These are phyloP conservation scores for Zosterops lateralis DNA, from an alignment of 2,113 vertebrate species.

Conservation along the genomic window DNA sequence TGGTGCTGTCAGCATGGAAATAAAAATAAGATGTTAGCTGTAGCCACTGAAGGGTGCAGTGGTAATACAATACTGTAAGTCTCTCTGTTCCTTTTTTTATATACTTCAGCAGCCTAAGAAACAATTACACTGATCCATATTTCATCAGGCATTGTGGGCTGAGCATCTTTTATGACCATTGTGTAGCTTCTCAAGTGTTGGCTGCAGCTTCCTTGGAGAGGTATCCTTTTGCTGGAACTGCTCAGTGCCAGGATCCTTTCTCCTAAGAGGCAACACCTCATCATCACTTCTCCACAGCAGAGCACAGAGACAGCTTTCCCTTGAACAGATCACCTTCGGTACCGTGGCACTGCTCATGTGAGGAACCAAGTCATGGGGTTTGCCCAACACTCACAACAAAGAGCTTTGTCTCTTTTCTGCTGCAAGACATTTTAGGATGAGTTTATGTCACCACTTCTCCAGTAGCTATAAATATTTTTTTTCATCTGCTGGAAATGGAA, in stretches of 20 bases:
- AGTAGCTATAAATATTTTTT: not conserved
- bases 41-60: slow-evolving; percentile 13
- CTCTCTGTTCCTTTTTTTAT: not conserved
- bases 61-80: not conserved
- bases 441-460: not conserved
- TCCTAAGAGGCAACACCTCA: not conserved
- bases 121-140: slow-evolving; percentile 9
- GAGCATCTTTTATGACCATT: not conserved
- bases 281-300: accelerated
- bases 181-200: not conserved
- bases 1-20: slow-evolving; percentile 23
- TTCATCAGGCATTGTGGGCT: not conserved
- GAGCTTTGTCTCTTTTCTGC: not conserved
- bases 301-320: accelerated
- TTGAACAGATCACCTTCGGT: not conserved
- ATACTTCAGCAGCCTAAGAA: slow-evolving; percentile 1
- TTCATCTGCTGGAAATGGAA: not conserved
- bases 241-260: not conserved
- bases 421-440: not conserved
- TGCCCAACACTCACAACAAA: not conserved
- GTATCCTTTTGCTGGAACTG: not conserved
- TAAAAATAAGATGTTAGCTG: slow-evolving; percentile 29
- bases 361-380: not conserved
- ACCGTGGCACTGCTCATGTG: accelerated
- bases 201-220: not conserved